Percentiles rank a stretch among this genome's conserved stretches.
Conservation (phyloP, 2,797 vertebrate genomes). For the Limosa lapponica region DNA sequence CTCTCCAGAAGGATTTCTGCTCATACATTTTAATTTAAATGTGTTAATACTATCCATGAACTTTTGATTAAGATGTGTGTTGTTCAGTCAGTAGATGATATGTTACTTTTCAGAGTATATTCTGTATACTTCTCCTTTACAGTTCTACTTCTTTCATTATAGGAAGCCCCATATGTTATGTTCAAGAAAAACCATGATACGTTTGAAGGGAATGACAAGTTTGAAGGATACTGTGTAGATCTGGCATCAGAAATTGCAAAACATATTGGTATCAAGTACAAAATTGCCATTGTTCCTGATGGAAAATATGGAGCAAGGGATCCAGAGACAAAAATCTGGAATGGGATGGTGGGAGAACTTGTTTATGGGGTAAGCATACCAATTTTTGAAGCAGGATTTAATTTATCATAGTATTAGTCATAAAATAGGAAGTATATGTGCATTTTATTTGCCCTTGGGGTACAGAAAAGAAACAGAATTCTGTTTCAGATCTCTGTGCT, state of each 20-base stretch:
- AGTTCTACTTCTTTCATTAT: constrained; percentile 84
- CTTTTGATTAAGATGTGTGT: not conserved
- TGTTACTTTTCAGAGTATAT: constrained; percentile 43
- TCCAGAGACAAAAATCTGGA: constrained; percentile 99
- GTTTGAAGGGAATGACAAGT: constrained; percentile 97
- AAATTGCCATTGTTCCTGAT: constrained; percentile 97
- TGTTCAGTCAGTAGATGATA: constrained; percentile 20
- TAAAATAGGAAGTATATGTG: constrained; percentile 14
- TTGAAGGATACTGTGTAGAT: constrained; percentile 98
- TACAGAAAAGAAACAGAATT: not conserved
- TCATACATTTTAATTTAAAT: not conserved
- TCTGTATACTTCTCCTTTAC: constrained; percentile 78
- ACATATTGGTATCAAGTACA: constrained; percentile 99
- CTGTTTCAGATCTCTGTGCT: not conserved
- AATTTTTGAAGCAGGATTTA: constrained; percentile 71
- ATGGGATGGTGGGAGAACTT: constrained; percentile 99
- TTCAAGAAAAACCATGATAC: constrained; percentile 99
- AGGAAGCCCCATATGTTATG: constrained; percentile 99
- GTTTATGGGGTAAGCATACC: constrained; percentile 95
- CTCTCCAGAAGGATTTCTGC: constrained; percentile 22
- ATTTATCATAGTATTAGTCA: constrained; percentile 10
- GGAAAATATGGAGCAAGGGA: constrained; percentile 98
- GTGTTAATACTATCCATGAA: not conserved
- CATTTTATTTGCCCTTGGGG: not conserved
- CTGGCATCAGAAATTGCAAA: constrained; percentile 98